A percentile compares a stretch with the other conserved stretches of the same genome.
Conservation (phyloP, 2,797 vertebrate species). For the Discoglossus pictus region DNA sequence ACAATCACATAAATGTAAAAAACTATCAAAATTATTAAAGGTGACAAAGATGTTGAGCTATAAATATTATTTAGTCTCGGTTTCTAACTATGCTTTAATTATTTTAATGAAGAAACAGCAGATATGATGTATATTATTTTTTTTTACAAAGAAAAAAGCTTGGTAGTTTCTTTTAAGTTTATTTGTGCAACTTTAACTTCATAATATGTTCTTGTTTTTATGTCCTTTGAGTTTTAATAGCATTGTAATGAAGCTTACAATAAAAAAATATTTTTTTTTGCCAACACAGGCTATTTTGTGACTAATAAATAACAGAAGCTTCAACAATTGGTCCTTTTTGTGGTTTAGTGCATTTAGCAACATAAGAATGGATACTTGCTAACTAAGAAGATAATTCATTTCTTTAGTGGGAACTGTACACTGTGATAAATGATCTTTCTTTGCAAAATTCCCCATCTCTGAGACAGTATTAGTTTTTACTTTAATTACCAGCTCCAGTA, state of each 20-base stretch:
- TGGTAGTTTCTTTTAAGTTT: too few relatives aligned
- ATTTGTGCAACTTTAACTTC: too few relatives aligned
- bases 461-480: constrained; percentile 96
- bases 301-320: constrained; percentile 31
- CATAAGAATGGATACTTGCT: constrained; percentile 64
- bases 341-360: constrained; percentile 47
- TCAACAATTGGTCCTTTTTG: constrained; percentile 53
- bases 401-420: constrained; percentile 77
- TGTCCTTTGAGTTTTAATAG: not conserved
- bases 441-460: constrained; percentile 86
- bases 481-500: constrained; percentile 96
- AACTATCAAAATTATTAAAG: too few relatives aligned
- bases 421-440: constrained; percentile 90
- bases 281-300: constrained; percentile 34
- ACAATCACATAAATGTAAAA: too few relatives aligned
- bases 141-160: too few relatives aligned
- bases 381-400: constrained; percentile 86
- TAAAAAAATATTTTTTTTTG: constrained; percentile 37
- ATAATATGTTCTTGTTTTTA: not conserved
- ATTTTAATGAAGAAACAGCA: too few relatives aligned
- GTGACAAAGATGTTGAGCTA: too few relatives aligned
- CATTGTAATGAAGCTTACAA: not conserved
- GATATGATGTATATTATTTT: too few relatives aligned
- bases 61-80: too few relatives aligned
- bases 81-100: too few relatives aligned